Evolutionary conservation across 2,888 invertebrate genomes (phyloP), one percentile per base, ranked within the genome.

Genomic region (Cremastobaeus sp.): DNA sequence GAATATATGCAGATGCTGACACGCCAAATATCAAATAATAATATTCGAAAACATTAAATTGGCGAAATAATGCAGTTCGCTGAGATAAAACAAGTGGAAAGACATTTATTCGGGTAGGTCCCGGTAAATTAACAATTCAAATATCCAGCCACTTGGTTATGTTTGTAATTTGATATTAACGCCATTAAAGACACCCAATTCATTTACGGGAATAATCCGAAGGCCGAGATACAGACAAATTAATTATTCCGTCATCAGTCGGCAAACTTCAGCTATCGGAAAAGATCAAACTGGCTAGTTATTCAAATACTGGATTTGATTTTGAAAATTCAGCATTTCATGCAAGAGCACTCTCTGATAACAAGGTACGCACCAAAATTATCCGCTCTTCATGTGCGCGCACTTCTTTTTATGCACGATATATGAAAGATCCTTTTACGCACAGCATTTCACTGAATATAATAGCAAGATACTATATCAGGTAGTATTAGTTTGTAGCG

Each of bases 381-480:
- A 65, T 50, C 18, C 28, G 48, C 25, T 4, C 47, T 59, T 55
- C 45, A 48, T 70, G 47, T 15, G 17, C 15, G 12, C 14, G 6
- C 37, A 18, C 21, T 20, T 12, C 54, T 48, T 66, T 72, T 54
- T 59, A 66, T 66, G 54, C 60, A 54, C 72, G 73, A 66, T 66
- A 69, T 69, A 45, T 65, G 73, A 62, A 60, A 66, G 47, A 73
- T 73, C 73, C 73, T 73, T 73, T 73, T 55, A 73, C 55, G 52
- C 57, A 52, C 11, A 21, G 25, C 41, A 68, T 52, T 57, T 59
- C 41, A 45, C 43, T 12, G 45, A 55, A 64, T 69, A 74, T 68
- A 74, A 68, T 68, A 68, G 68, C 21, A 41, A 60, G 50, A 69
- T 74, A 52, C 54, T 59, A 65, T 60, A 69, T 69, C 59, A 54